Evolutionary conservation across 2,113 vertebrate species (phyloP).

Genomic region (Egretta garzetta): DNA sequence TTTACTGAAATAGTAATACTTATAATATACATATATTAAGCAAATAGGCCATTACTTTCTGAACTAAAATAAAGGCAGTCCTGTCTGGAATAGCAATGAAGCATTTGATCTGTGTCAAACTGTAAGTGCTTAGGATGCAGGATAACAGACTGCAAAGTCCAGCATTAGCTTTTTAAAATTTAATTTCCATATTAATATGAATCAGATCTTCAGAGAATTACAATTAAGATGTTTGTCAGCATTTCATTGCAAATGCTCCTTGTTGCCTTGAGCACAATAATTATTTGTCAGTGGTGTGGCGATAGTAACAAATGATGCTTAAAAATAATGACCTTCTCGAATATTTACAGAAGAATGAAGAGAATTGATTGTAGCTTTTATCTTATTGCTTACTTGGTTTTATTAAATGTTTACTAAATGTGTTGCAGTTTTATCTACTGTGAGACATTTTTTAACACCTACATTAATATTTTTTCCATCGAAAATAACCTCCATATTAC

Average conservation of each 20-base stretch:
- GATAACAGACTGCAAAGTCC: neutral
- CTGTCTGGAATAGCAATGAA: neutral
- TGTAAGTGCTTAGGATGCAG: neutral
- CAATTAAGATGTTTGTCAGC: conserved; percentile 28
- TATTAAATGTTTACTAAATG: neutral
- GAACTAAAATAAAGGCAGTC: neutral
- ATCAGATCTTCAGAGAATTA: conserved; percentile 8
- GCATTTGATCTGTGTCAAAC: neutral
- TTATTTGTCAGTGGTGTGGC: neutral
- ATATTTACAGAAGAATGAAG: neutral
- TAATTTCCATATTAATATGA: conserved; percentile 16
- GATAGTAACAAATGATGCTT: neutral
- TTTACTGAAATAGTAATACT: neutral
- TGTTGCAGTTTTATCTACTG: neutral
- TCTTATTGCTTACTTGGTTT: neutral
- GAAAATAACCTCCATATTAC: neutral
- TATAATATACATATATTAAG: neutral
- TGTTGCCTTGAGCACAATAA: neutral
- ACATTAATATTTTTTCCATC: neutral
- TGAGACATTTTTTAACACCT: neutral
- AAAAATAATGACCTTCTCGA: neutral
- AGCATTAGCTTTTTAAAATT: conserved; percentile 12
- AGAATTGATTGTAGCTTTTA: neutral
- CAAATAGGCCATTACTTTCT: neutral
- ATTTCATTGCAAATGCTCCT: neutral